Conservation (phyloP, 2,797 vertebrate species). For the Sebastes iracundus region DNA sequence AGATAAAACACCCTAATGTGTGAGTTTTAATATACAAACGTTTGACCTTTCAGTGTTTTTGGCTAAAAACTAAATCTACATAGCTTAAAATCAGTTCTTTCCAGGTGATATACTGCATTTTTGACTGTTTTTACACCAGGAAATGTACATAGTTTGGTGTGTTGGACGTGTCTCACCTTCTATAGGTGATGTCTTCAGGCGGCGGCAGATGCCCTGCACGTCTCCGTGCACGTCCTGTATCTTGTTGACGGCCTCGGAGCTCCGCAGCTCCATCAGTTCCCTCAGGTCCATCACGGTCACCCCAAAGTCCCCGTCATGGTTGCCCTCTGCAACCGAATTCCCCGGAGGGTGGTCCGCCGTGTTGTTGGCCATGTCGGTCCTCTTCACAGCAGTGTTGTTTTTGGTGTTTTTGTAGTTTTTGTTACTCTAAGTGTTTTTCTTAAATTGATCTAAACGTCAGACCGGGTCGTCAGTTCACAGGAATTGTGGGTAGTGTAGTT, state of each 20-base stretch:
- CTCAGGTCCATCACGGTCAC: slow-evolving; percentile 87
- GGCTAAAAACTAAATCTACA: background rate
- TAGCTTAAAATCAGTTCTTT: background rate
- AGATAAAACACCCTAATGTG: background rate
- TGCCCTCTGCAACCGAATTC: slow-evolving; percentile 88
- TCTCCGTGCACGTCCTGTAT: slow-evolving; percentile 86
- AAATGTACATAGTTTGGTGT: background rate
- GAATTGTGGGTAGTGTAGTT: slow-evolving; percentile 40
- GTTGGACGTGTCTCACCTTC: slow-evolving; percentile 85
- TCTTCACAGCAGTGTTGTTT: slow-evolving; percentile 21
- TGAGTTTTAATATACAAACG: background rate
- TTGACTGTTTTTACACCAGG: background rate
- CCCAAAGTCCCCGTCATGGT: slow-evolving; percentile 91
- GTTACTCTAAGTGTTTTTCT: slow-evolving; percentile 31
- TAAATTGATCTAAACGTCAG: background rate
- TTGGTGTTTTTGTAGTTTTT: background rate
- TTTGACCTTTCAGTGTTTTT: background rate
- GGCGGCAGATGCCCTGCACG: slow-evolving; percentile 89
- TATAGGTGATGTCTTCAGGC: slow-evolving; percentile 91
- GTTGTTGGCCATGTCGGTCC: slow-evolving; percentile 88
- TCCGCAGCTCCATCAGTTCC: slow-evolving; percentile 92
- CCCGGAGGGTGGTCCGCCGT: slow-evolving; percentile 88
- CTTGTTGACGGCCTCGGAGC: slow-evolving; percentile 86
- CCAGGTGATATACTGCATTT: background rate
- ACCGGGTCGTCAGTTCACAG: slow-evolving; percentile 1